Percentiles rank a stretch among this genome's conserved stretches.
Evolutionary conservation across 2,888 invertebrate species (phyloP).

Genomic region (Cheilosia soror): DNA sequence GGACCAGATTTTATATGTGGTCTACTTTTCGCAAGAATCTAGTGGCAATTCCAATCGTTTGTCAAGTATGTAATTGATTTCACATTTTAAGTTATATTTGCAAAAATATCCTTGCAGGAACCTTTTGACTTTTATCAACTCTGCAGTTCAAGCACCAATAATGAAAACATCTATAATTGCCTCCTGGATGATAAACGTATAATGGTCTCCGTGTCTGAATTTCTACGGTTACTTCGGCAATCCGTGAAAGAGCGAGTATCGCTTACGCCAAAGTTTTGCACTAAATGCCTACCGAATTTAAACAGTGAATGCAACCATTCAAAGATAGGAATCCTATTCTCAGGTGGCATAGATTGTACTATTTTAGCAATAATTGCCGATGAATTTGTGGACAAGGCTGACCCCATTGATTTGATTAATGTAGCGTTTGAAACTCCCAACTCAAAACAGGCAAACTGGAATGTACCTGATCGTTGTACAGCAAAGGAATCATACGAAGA

Average conservation of each 20-base stretch:
- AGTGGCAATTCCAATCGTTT: too few relatives aligned
- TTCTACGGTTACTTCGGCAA: constrained; percentile 85
- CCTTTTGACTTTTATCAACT: constrained; percentile 77
- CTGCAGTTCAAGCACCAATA: constrained; percentile 15
- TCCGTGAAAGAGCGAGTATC: constrained; percentile 87
- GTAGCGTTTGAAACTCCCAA: constrained; percentile 91
- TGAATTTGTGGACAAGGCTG: constrained; percentile 86
- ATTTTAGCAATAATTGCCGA: constrained; percentile 92
- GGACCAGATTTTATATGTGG: too few relatives aligned
- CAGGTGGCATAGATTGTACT: constrained; percentile 98
- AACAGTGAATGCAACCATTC: constrained; percentile 85
- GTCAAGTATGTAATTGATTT: too few relatives aligned
- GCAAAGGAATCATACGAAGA: constrained; percentile 89
- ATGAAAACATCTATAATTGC: constrained; percentile 80
- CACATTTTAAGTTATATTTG: neutral
- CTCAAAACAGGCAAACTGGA: constrained; percentile 83
- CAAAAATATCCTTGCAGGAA: constrained; percentile 60
- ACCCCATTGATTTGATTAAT: constrained; percentile 95
- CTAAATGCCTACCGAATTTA: constrained; percentile 84
- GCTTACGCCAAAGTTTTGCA: constrained; percentile 87
- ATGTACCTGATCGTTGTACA: constrained; percentile 94
- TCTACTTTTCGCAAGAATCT: too few relatives aligned
- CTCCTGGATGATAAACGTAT: constrained; percentile 82
- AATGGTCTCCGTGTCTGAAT: constrained; percentile 76
- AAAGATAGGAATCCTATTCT: constrained; percentile 93